A percentile compares a stretch with the other conserved stretches of the same genome.
phyloP scores from a whole-genome alignment of 2,888 invertebrate species.

The Drosophila kuntzei region DNA sequence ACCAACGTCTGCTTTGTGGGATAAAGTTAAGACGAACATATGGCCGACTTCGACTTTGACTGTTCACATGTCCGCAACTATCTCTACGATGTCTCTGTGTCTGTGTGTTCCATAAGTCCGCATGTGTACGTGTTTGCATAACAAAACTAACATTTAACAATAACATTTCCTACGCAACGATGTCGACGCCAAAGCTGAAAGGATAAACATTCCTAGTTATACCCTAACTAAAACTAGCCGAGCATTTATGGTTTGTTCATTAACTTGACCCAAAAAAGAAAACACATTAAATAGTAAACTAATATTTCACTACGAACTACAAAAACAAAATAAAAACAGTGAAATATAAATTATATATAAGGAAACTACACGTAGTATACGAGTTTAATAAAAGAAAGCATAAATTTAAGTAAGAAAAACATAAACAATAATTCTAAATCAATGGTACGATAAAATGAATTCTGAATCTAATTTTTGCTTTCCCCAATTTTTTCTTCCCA shows the following conservation, averaged over 20 bases:
- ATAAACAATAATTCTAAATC: background rate
- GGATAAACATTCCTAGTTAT: constrained; percentile 69
- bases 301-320: too few species aligned
- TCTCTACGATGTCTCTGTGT: constrained; percentile 9
- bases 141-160: constrained; percentile 81
- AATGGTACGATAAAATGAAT: too few species aligned
- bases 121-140: constrained; percentile 71
- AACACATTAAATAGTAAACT: too few species aligned
- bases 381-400: too few species aligned
- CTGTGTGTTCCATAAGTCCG: constrained; percentile 29
- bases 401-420: too few species aligned
- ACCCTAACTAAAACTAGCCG: constrained; percentile 16
- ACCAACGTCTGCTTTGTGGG: constrained; percentile 62
- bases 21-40: constrained; percentile 75
- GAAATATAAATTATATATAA: too few species aligned
- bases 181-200: constrained; percentile 71
- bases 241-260: background rate
- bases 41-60: constrained; percentile 76
- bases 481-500: too few species aligned
- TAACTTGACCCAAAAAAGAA: too few species aligned
- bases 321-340: too few species aligned
- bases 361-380: too few species aligned
- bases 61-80: constrained; percentile 71
- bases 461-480: too few species aligned
- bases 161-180: constrained; percentile 76